Conservation (phyloP, 2,113 vertebrate genomes). For the Cryptoleucopteryx plumbea region DNA sequence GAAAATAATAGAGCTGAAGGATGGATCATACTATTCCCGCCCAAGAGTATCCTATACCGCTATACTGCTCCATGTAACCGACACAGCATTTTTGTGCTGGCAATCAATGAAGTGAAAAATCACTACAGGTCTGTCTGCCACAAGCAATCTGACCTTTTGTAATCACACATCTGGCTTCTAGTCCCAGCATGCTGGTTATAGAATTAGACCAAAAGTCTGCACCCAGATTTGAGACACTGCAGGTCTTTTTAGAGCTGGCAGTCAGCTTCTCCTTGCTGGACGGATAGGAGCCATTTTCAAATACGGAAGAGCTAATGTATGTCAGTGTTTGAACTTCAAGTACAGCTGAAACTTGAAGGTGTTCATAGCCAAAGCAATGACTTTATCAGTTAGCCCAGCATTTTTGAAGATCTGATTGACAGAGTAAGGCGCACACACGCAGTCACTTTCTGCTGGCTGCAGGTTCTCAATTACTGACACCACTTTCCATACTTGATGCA, state of each 20-base stretch:
- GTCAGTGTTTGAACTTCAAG: not conserved
- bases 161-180: not conserved
- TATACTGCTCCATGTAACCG: accelerated
- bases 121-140: not conserved
- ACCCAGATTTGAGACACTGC: not conserved
- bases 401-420: not conserved
- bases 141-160: not conserved
- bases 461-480: not conserved
- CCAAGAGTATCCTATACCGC: not conserved
- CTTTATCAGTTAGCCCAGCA: not conserved
- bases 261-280: not conserved
- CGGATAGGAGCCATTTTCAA: not conserved
- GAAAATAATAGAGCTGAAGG: not conserved
- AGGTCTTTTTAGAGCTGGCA: not conserved
- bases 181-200: not conserved
- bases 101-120: not conserved
- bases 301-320: not conserved
- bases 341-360: not conserved
- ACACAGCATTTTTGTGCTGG: not conserved
- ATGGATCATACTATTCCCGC: not conserved
- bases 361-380: not conserved
- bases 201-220: not conserved
- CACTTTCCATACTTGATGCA: not conserved
- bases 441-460: not conserved
- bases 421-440: not conserved